phyloP scores from a whole-genome alignment of 2,888 invertebrate genomes.

The Cephus pygmeus region DNA sequence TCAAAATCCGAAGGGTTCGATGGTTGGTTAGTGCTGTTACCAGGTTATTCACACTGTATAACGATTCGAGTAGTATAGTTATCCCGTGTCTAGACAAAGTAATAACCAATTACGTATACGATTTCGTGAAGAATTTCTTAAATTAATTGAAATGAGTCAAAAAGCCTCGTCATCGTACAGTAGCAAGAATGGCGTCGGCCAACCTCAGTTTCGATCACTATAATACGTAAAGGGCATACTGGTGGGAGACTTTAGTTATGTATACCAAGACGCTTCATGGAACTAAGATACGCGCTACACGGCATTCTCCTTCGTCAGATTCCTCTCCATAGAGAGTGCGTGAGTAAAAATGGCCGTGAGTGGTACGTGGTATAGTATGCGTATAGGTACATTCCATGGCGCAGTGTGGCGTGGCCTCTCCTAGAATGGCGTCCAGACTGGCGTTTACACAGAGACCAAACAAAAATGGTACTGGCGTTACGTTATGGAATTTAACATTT shows the following conservation, averaged over 20 bases:
- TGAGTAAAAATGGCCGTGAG: neutral
- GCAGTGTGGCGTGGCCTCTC: constrained; percentile 7
- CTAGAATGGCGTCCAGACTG: constrained; percentile 39
- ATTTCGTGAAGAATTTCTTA: neutral
- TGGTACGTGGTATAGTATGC: neutral
- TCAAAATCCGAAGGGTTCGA: neutral
- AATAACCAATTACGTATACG: neutral
- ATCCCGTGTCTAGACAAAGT: neutral
- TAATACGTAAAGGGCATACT: neutral
- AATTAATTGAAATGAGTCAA: neutral
- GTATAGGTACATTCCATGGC: constrained; percentile 4
- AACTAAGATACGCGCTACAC: neutral
- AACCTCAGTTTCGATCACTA: neutral
- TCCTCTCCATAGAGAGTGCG: neutral
- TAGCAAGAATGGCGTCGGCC: neutral
- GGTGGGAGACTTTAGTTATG: neutral
- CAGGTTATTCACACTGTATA: neutral
- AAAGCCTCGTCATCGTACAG: neutral
- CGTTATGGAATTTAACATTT: neutral
- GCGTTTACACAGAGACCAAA: constrained; percentile 3
- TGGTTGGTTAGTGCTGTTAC: neutral
- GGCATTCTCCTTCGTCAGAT: neutral
- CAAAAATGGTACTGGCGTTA: neutral
- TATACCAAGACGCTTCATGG: neutral
- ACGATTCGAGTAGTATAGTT: neutral